Evolutionary conservation across 2,888 invertebrate genomes (phyloP), one percentile per base, ranked within the genome.

Genomic region (Diarsia mendica): DNA sequence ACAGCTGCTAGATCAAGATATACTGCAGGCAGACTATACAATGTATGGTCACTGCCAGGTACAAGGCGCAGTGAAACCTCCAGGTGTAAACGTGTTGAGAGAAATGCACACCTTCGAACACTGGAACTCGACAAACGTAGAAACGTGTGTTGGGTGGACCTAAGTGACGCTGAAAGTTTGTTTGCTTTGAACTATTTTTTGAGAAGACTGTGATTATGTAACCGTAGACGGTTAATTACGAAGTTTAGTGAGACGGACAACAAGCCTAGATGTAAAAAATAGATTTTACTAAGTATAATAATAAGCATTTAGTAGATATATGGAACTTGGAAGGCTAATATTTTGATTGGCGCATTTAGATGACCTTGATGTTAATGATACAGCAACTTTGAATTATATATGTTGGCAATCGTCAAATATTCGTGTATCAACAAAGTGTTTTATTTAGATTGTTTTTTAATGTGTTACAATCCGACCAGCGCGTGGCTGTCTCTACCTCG

Each of bases 31-130:
- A 0, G 88, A 94, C 72, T 96, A 93, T 61, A 82, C 69, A 0
- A 8, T 96, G 23, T 91, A 89, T 33, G 95, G 93, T 0, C 90
- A 92, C 20, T 95, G 96, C 72, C 95, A 96, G 84, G 83, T 95
- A 3, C 73, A 87, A 10, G 89, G 93, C 0, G 75, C 82, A 6
- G 91, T 89, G 0, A 71, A 90, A 11, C 87, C 90, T 48, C 96
- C 96, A 3, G 96, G 96, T 2, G 85, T 77, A 5, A 82, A 93
- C 55, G 51, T 96, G 28, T 79, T 95, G 80, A 72, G 85, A 5
- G 83, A 88, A 11, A 75, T 96, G 73, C 9, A 84, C 8, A 84
- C 89, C 6, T 91, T 95, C 48, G 63, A 89, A 5, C 93, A 94
- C 79, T 95, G 95, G 95, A 87, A 90, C 53, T 75, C 90, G 0